Evolutionary conservation across 1,140 invertebrate species (phyloP), one percentile per base, ranked within the genome.

Genomic region (Micrasema longulum): DNA sequence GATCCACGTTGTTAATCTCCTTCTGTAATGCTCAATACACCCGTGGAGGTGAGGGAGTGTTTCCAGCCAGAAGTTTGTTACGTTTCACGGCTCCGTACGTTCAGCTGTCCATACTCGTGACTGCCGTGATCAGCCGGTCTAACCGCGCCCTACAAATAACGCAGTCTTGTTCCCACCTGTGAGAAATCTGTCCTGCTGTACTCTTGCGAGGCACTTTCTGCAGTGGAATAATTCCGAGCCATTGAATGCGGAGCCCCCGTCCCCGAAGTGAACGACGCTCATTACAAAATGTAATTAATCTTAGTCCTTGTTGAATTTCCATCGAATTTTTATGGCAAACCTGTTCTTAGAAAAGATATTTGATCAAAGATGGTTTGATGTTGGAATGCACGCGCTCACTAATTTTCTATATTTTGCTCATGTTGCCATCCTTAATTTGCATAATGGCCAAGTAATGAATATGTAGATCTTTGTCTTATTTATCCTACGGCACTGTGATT

Each of bases 241-340:
- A 72, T 62, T 69, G 74, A 55, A 72, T 72, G 52, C 64, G 67
- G 74, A 75, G 74, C 69, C 7, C 60, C 68, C 74, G 74, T 75
- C 74, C 74, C 70, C 68, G 35, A 36, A 68, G 45, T 65, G 52
- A 71, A 67, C 43, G 18, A 60, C 48, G 72, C 72, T 74, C 72
- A 74, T 53, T 66, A 48, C 45, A 31, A 64, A 26, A 47, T 64
- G 43, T 64, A 64, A 31, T 48, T 64, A 64, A 64, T 64, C 62
- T 64, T 64, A 64, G 62, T 64, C 62, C 62, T 64, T 31, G 62
- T 64, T 64, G 38, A 48, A 31, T 26, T 31, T 48, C 45, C 41
- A 22, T 64, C 47, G 14, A 2, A 64, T 36, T 55, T 55, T 20
- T 48, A 12, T 20, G 3, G 20, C 10, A 48, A 18, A 20, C 47